Evolutionary conservation across 2,113 vertebrate species (phyloP).

Genomic region (Phoxinus phoxinus): DNA sequence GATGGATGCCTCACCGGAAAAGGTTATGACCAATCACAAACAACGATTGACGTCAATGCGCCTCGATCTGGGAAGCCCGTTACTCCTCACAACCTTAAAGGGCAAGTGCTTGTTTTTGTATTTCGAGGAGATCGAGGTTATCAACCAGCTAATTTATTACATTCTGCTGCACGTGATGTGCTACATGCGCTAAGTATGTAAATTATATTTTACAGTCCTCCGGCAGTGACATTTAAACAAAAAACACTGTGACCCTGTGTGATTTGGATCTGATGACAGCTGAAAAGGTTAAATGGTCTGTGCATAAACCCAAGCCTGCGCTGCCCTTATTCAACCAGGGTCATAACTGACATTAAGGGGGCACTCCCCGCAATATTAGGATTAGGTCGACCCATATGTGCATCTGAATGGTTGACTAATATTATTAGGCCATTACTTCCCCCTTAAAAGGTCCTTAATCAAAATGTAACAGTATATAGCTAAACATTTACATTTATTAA

Average conservation of each 20-base stretch:
- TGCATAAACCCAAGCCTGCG: not conserved
- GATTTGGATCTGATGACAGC: not conserved
- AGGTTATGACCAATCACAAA: conserved; percentile 70
- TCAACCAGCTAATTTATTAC: not conserved
- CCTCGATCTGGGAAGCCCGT: conserved; percentile 75
- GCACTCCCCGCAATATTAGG: not conserved
- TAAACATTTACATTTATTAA: not conserved
- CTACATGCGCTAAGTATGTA: not conserved
- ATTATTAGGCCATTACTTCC: not conserved
- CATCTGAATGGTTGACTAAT: too few species aligned
- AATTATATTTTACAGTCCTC: not conserved
- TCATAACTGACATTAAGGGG: not conserved
- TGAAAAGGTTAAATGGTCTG: not conserved
- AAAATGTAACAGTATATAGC: not conserved
- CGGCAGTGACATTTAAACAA: not conserved
- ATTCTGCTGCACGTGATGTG: not conserved
- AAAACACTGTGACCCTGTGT: not conserved
- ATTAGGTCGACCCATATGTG: not conserved
- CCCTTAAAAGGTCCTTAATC: not conserved
- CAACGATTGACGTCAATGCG: conserved; percentile 79
- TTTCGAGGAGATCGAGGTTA: not conserved
- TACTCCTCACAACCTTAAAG: conserved; percentile 79
- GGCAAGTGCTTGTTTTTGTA: conserved; percentile 37
- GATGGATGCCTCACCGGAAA: conserved; percentile 76
- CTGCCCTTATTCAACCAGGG: not conserved